Evolutionary conservation across 2,888 invertebrate species (phyloP).

Genomic region (Napeogenes inachia): DNA sequence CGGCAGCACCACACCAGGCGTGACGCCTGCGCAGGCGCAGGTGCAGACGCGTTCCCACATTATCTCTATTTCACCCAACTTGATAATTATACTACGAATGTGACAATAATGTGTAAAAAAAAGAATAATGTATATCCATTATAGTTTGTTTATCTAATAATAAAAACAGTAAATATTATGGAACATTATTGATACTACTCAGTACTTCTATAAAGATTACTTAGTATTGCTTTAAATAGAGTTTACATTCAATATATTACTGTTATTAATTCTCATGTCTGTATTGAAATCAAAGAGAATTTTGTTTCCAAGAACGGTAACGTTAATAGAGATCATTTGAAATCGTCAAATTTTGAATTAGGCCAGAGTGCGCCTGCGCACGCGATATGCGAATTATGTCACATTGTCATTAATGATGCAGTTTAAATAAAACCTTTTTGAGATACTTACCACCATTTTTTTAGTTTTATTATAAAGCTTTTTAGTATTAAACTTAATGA

Average conservation of each 20-base stretch:
- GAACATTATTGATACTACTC: too few relatives aligned
- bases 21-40: slow-evolving; percentile 11
- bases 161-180: too few relatives aligned
- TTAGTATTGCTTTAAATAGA: not conserved
- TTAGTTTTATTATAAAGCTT: too few relatives aligned
- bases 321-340: slow-evolving; percentile 27
- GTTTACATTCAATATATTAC: not conserved
- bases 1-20: slow-evolving; percentile 20
- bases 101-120: too few relatives aligned
- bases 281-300: slow-evolving; percentile 22
- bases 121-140: too few relatives aligned
- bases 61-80: not conserved
- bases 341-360: slow-evolving; percentile 29
- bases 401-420: slow-evolving; percentile 27
- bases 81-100: slow-evolving; percentile 3
- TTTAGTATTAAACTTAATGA: too few relatives aligned
- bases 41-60: slow-evolving; percentile 18
- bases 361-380: slow-evolving; percentile 38
- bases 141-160: too few relatives aligned
- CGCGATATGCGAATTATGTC: slow-evolving; percentile 44
- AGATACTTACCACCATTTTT: too few relatives aligned
- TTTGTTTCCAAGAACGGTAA: slow-evolving; percentile 24
- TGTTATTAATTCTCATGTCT: slow-evolving; percentile 14
- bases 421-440: slow-evolving; percentile 5
- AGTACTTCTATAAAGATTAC: not conserved